Percentiles rank a stretch among this genome's conserved stretches.
These are phyloP conservation scores for Leucania comma DNA, from an alignment of 2,888 invertebrate species.

Conservation along the genomic window DNA sequence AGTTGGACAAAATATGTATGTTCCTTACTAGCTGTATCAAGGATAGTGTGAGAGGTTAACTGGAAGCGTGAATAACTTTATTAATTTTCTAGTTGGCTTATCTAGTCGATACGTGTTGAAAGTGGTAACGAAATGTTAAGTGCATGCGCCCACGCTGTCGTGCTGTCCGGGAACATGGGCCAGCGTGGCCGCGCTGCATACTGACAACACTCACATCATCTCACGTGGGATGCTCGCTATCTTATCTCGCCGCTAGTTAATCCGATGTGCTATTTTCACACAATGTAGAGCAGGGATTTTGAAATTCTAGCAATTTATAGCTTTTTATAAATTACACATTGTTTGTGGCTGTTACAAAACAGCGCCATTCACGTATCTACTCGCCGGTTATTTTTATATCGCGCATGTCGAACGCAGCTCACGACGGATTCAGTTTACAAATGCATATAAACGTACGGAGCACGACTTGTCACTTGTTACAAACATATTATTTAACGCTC, in stretches of 20 bases:
- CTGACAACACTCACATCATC: slow-evolving; percentile 49
- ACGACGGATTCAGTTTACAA: slow-evolving; percentile 43
- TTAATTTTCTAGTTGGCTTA: slow-evolving; percentile 76
- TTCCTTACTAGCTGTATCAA: slow-evolving; percentile 34
- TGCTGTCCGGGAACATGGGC: slow-evolving; percentile 48
- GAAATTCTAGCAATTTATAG: slow-evolving; percentile 69
- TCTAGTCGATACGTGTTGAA: slow-evolving; percentile 80
- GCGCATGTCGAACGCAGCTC: slow-evolving; percentile 36
- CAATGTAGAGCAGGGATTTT: slow-evolving; percentile 78
- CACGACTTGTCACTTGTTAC: slow-evolving; percentile 34
- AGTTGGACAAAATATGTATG: slow-evolving; percentile 5
- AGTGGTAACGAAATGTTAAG: slow-evolving; percentile 82
- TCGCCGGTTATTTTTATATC: slow-evolving; percentile 58
- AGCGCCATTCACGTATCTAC: slow-evolving; percentile 43
- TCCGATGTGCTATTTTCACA: slow-evolving; percentile 83
- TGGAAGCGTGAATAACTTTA: slow-evolving; percentile 77
- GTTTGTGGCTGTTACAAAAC: slow-evolving; percentile 63
- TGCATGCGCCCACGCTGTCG: slow-evolving; percentile 81
- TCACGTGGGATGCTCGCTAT: slow-evolving; percentile 86
- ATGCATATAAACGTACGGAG: slow-evolving; percentile 45
- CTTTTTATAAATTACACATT: slow-evolving; percentile 60
- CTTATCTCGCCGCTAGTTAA: slow-evolving; percentile 83
- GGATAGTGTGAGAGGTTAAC: slow-evolving; percentile 64
- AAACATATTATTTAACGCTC: slow-evolving; percentile 31
- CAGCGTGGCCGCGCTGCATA: slow-evolving; percentile 50